Base-by-base conservation (phyloP, 2,113 vertebrate genomes). In the Saimiri boliviensis region DNA sequence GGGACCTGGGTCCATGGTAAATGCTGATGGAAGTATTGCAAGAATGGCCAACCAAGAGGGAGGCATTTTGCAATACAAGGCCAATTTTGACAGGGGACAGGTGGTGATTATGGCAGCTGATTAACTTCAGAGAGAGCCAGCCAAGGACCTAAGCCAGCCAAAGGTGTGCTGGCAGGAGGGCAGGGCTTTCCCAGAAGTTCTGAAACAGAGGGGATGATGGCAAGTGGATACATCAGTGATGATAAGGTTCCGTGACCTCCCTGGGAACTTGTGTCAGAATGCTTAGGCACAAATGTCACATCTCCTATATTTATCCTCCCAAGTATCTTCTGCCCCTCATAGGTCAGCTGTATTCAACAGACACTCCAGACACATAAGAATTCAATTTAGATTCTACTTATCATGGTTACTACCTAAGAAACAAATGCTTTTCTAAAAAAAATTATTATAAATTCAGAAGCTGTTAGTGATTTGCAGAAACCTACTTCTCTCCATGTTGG, bases 71-170 rank as follows among this genome's bases (percentile, higher is more conserved):
- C 37, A 66, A 54, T 35, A 88, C 52, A 60, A 90, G 85, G 91
- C 89, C 89, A 92, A 13, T 86, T 95, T 95, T 91, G 96, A 98
- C 79, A 81, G 73, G 60, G 71, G 79, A 96, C 97, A 96, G 94
- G 93, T 95, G 95, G 86, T 86, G 94, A 86, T 96, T 73, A 54
- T 96, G 82, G 82, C 83, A 95, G 93, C 86, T 76, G 76, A 91
- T 7, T 81, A 93, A 91, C 56, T 92, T 94, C 52, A 83, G 82
- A 73, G 8, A 87, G 40, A 96, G 86, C 8, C 60, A 82, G 89
- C 58, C 91, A 93, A 94, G 42, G 93, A 56, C n/a, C 86, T 63
- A 30, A 63, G 27, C 60, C 60, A 63, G 60, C 60, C 52, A 4
- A 63, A 60, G 58, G 47, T 79, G 9, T 76, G 68, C 84, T 83